phyloP scores from a whole-genome alignment of 1,140 invertebrate species.

The Ylistrum balloti region DNA sequence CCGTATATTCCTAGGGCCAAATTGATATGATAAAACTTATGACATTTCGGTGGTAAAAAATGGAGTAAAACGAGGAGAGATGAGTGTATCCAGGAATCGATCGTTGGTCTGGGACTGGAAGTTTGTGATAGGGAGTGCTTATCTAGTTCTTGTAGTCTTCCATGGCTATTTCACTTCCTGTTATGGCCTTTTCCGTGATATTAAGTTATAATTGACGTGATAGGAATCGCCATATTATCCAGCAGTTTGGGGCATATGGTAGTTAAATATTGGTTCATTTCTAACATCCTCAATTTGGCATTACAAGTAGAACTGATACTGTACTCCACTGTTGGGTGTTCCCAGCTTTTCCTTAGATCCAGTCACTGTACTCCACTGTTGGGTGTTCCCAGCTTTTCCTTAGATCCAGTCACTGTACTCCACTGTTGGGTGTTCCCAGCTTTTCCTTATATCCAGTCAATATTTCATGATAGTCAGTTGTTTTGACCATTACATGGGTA shows the following conservation, averaged over 20 bases:
- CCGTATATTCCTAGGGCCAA: neutral
- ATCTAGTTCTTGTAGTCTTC: neutral
- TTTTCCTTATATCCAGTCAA: too few species aligned
- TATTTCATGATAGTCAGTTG: too few species aligned
- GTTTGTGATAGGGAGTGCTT: neutral
- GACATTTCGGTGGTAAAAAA: neutral
- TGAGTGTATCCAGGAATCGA: neutral
- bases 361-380: too few species aligned
- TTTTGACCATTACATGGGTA: too few species aligned
- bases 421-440: too few species aligned
- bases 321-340: too few species aligned
- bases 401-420: too few species aligned
- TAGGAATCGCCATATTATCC: neutral
- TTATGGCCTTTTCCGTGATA: neutral
- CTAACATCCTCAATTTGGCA: too few species aligned
- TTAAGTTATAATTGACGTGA: constrained; percentile 5
- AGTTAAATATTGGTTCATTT: too few species aligned
- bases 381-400: too few species aligned
- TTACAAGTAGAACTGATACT: too few species aligned
- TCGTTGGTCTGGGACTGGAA: neutral
- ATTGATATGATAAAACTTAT: constrained; percentile 40
- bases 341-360: too few species aligned
- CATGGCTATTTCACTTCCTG: neutral
- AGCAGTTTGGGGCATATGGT: neutral
- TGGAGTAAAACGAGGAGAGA: neutral